Evolutionary conservation across 2,113 vertebrate species (phyloP), one percentile per base, ranked within the genome.

Genomic region (Pionites leucogaster): DNA sequence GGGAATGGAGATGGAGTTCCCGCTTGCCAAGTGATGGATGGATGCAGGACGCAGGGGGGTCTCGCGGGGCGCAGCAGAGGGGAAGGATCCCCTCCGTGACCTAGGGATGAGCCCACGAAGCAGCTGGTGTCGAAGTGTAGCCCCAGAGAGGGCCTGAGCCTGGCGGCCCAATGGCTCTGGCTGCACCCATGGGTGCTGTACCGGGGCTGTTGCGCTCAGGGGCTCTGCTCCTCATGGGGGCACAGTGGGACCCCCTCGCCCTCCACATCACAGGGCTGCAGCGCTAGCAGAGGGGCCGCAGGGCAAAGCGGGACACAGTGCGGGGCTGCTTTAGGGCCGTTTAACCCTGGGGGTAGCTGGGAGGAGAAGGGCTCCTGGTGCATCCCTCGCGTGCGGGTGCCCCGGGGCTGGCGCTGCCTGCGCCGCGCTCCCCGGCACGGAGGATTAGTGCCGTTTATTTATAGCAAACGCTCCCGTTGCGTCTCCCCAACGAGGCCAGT

Each of bases 371-470:
- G 57, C 33, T n/a, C 57, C 57, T 22, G 20, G 13, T 23, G 14
- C 33, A 15, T 22, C 12, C 4, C 8, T n/a, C 6, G 13, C 7
- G 1, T 29, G 49, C 2, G 0, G 28, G 44, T 69, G 80, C 50
- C 50, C 44, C 31, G 46, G 39, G 12, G 3, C 62, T 9, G 80
- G 71, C 22, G 22, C 57, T 0, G 7, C 6, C 80, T 53, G n/a
- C 7, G 6, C 59, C 22, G 2, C 89, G 47, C 60, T 44, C 44
- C 67, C 44, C 50, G 24, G 46, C 65, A 13, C 4, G 0, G 1
- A 15, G 86, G 91, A 86, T 86, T 86, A 92, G 31, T 11, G 69
- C 62, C 82, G 52, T 94, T 91, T 82, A 89, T 76, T 93, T 82
- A 89, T 76, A 91, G 95, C 67, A 75, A 81, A 75, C 0, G 0